phyloP scores from a whole-genome alignment of 1,140 invertebrate genomes.

The Dinoponera quadriceps region DNA sequence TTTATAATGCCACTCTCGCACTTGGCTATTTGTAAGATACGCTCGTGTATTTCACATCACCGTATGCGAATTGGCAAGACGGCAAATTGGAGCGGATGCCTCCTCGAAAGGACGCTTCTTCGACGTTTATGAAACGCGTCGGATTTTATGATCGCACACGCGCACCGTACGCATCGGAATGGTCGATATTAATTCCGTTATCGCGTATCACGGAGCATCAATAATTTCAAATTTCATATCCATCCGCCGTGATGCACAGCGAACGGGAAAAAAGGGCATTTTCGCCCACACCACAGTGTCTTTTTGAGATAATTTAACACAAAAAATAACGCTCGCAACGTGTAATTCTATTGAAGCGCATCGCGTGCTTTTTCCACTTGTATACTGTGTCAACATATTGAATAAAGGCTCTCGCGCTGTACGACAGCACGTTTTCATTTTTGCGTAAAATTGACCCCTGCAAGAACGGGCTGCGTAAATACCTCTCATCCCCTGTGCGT shows the following conservation, averaged over 20 bases:
- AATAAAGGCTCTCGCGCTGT: no score
- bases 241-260: not conserved
- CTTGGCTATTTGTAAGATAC: conserved; percentile 45
- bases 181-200: not conserved
- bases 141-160: not conserved
- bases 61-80: not conserved
- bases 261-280: not conserved
- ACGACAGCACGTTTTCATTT: no score
- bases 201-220: not conserved
- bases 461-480: no score
- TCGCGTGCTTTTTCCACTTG: no score
- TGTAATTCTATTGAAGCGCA: no score
- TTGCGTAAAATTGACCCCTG: no score
- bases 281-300: no score
- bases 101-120: not conserved
- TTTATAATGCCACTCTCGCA: conserved; percentile 72
- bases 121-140: not conserved
- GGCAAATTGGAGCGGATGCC: conserved; percentile 16
- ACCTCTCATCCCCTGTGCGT: no score
- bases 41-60: conserved; percentile 44
- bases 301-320: no score
- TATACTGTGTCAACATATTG: no score
- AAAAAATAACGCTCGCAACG: no score
- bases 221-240: conserved; percentile 9
- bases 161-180: no score